Evolutionary conservation across 1,140 invertebrate genomes (phyloP), one percentile per base, ranked within the genome.

Genomic region (Ganaspis sp.): DNA sequence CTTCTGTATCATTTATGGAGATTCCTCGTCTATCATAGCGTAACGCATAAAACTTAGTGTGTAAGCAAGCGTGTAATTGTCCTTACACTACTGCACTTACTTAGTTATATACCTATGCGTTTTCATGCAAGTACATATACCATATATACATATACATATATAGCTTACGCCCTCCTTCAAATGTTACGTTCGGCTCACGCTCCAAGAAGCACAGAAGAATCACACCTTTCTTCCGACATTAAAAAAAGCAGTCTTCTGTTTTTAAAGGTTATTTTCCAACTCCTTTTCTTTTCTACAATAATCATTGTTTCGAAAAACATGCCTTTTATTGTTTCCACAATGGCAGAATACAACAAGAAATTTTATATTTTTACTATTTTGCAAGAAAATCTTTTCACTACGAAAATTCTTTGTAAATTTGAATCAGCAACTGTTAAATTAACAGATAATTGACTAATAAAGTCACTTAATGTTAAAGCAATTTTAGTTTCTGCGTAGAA

Each of bases 181-280:
- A 89, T 89, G 88, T 88, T 89, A 89, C 87, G 84, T 83, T 82
- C 74, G 88, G 87, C 88, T 87, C 88, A 89, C 88, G 88, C 84
- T 89, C 86, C 54, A 79, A 74, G 70, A 81, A 81, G 81, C 81
- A 83, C 78, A 79, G 74, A 74, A 83, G 84, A 81, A 87, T 89
- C 83, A 81, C 84, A 84, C 84, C 82, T 85, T 85, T 78, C 53
- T 38, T 69, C 70, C 73, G 77, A 76, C 82, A 80, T 81, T 81
- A 81, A 81, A 84, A 81, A 81, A 76, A 80, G 77, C 80, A 82
- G 80, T 45, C 42, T 78, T 73, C 79, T 79, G 77, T 80, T 79
- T 78, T 72, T 72, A 83, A 82, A 83, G 80, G 81, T 81, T 76
- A 85, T 81, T 79, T 54, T 74, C 73, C n/a, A 77, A 38, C 71